Evolutionary conservation across 2,888 invertebrate species (phyloP), one percentile per base, ranked within the genome.

Genomic region (Andrena hattorfiana): DNA sequence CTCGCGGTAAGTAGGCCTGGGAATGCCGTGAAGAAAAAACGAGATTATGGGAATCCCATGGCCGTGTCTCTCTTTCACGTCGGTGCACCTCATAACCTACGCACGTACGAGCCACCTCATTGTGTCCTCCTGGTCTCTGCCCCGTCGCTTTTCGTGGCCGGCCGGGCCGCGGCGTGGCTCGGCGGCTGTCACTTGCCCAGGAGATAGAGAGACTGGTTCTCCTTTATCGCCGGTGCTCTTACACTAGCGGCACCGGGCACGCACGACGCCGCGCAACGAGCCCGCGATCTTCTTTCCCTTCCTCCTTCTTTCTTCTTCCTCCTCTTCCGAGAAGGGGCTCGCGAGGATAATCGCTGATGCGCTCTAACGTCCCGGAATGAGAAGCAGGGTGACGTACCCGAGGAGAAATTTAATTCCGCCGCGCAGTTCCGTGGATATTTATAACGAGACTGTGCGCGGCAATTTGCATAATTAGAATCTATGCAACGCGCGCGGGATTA

Each of bases 41-140:
- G 81, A 87, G 84, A 89, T 89, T 91, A 89, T 89, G 84, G 84
- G 89, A 91, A 87, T 88, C 79, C 78, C 84, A 64, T 83, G 83
- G 62, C 20, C 16, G 48, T 59, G 62, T 63, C 60, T 59, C 64
- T 51, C 74, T 66, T 35, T 70, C 60, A 62, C 54, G 16, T 62
- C 63, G 71, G 79, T 20, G 71, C 56, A 30, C 56, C 87, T 83
- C 77, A 81, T 81, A 89, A 86, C 48, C 81, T 81, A 80, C 62
- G 78, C 80, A 82, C 85, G 85, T 82, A 84, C 75, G 63, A 59
- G n/a, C 2, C 68, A 56, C 32, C 49, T 68, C 66, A 64, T 66
- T 5, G 60, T n/a, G 28, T 49, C 56, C 56, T 80, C 75, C 13
- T 20, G 49, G 54, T 51, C 67, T 51, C 67, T 32, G 54, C 13